phyloP scores from a whole-genome alignment of 2,888 invertebrate genomes.

The Volucella inflata region DNA sequence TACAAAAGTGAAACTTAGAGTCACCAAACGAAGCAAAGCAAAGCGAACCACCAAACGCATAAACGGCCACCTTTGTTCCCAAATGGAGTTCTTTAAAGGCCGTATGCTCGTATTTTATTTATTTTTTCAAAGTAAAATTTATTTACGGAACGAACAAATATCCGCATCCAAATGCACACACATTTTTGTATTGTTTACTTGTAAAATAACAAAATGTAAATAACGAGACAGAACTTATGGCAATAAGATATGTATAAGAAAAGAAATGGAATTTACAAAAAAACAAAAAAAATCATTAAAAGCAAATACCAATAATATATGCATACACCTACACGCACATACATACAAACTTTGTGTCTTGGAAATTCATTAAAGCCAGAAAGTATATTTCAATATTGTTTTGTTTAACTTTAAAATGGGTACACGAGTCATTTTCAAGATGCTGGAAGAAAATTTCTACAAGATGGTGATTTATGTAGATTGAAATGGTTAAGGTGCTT shows the following conservation, averaged over 20 bases:
- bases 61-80: slow-evolving; percentile 1
- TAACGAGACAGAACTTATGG: slow-evolving; percentile 48
- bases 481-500: neutral
- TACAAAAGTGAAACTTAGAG: slow-evolving; percentile 33
- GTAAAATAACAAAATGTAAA: slow-evolving; percentile 64
- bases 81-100: slow-evolving; percentile 50
- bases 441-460: slow-evolving; percentile 1
- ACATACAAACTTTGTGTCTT: slow-evolving; percentile 22
- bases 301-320: slow-evolving; percentile 46
- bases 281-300: slow-evolving; percentile 45
- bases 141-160: slow-evolving; percentile 58
- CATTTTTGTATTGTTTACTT: slow-evolving; percentile 58
- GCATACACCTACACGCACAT: neutral
- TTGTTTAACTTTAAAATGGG: slow-evolving; percentile 36
- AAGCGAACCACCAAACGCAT: slow-evolving; percentile 20
- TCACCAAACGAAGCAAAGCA: neutral
- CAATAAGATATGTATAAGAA: slow-evolving; percentile 9
- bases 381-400: slow-evolving; percentile 31
- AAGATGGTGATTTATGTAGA: neutral
- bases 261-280: slow-evolving; percentile 40
- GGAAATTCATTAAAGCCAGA: slow-evolving; percentile 43
- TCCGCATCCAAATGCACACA: slow-evolving; percentile 55
- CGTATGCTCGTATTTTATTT: slow-evolving; percentile 52
- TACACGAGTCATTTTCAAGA: slow-evolving; percentile 5
- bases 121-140: slow-evolving; percentile 58